Conservation (phyloP, 2,888 invertebrate species). For the Timema cristinae region DNA sequence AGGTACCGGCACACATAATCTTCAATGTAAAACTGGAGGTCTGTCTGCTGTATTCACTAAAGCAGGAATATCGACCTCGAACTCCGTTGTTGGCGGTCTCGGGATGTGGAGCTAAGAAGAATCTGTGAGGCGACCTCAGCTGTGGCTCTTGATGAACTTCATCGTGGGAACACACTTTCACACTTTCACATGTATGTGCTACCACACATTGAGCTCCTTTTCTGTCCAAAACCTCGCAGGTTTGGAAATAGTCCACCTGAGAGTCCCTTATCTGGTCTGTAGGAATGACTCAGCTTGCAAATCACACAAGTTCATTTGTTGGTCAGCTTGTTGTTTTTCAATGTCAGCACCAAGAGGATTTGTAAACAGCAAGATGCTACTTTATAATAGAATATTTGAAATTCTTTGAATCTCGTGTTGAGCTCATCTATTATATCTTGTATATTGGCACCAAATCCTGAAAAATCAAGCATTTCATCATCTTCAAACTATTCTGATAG, state of each 20-base stretch:
- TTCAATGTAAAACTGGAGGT: neutral
- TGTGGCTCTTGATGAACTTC: too few relatives aligned
- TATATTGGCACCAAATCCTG: neutral
- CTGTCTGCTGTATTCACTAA: neutral
- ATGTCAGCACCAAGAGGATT: neutral
- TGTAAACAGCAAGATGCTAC: constrained; percentile 7
- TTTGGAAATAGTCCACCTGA: neutral
- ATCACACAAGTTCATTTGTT: neutral
- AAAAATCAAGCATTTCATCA: neutral
- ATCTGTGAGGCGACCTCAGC: too few relatives aligned
- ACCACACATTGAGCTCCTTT: constrained; percentile 29
- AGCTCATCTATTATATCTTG: neutral
- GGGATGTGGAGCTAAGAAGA: neutral
- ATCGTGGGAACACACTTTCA: too few relatives aligned
- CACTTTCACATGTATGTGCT: constrained; percentile 28
- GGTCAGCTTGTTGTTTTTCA: neutral
- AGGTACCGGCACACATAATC: neutral
- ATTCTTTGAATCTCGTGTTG: constrained; percentile 1
- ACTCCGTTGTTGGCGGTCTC: neutral
- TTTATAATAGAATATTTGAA: neutral
- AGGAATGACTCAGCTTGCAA: constrained; percentile 4
- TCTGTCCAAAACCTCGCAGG: constrained; percentile 1
- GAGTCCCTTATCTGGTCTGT: neutral
- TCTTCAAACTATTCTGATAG: neutral
- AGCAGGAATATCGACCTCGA: neutral